Evolutionary conservation across 2,888 invertebrate genomes (phyloP).

Genomic region (Synanthedon vespiformis): DNA sequence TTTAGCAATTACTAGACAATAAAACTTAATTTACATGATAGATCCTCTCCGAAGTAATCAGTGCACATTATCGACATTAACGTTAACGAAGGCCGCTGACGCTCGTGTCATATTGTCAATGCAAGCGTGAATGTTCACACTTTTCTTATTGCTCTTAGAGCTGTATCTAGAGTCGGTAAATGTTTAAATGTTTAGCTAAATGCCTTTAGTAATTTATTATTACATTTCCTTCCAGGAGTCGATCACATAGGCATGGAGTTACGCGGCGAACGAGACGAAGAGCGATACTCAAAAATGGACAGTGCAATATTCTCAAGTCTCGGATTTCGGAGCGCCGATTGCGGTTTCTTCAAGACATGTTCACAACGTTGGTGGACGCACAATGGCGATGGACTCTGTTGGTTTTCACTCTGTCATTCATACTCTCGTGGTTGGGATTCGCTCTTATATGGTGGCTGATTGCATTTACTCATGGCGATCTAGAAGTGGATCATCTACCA

Average conservation of each 20-base stretch:
- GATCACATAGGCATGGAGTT: conserved; percentile 75
- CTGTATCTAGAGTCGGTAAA: background rate
- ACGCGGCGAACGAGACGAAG: conserved; percentile 81
- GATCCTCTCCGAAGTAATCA: conserved; percentile 30
- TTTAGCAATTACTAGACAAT: conserved; percentile 14
- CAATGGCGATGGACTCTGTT: conserved; percentile 94
- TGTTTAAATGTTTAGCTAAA: background rate
- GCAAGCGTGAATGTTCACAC: conserved; percentile 34
- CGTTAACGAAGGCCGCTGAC: conserved; percentile 53
- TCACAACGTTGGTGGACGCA: conserved; percentile 90
- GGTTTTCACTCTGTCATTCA: conserved; percentile 87
- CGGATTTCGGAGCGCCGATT: conserved; percentile 83
- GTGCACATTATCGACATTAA: conserved; percentile 48
- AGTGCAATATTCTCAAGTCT: conserved; percentile 94
- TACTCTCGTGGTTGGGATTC: conserved; percentile 87
- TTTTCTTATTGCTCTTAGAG: too few species aligned
- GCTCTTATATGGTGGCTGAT: conserved; percentile 91
- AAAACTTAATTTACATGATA: conserved; percentile 32
- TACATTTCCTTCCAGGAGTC: conserved; percentile 70
- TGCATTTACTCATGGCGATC: conserved; percentile 87
- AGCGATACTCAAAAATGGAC: conserved; percentile 94
- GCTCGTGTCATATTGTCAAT: conserved; percentile 22
- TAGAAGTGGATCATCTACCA: conserved; percentile 72
- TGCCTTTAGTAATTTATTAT: background rate
- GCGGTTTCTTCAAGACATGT: conserved; percentile 84